Evolutionary conservation across 1,140 invertebrate species (phyloP).

Genomic region (Drosophila punjabiensis): DNA sequence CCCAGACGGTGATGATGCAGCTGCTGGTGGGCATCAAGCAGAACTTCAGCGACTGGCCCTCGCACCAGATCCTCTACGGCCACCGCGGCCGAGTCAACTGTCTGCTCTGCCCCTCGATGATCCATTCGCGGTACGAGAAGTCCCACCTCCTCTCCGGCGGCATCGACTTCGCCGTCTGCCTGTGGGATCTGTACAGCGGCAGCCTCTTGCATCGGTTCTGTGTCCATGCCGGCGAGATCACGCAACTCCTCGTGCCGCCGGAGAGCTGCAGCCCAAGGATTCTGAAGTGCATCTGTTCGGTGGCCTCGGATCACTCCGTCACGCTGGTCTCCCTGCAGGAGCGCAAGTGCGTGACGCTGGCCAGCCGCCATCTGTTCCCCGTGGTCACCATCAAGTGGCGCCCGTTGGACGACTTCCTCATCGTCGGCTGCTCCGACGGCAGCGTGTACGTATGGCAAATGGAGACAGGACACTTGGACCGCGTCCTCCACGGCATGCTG

Average conservation of each 20-base stretch:
- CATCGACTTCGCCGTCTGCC: slow-evolving; percentile 98
- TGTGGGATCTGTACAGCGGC: slow-evolving; percentile 98
- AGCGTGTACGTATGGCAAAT: slow-evolving; percentile 99
- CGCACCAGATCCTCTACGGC: slow-evolving; percentile 94
- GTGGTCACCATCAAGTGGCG: slow-evolving; percentile 98
- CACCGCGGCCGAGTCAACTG: slow-evolving; percentile 98
- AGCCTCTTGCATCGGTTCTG: slow-evolving; percentile 97
- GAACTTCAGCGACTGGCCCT: slow-evolving; percentile 95
- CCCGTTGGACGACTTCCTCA: slow-evolving; percentile 98
- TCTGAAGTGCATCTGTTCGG: slow-evolving; percentile 97
- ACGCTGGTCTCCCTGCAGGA: slow-evolving; percentile 97
- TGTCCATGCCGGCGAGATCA: slow-evolving; percentile 97
- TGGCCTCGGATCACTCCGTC: slow-evolving; percentile 98
- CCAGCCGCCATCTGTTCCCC: slow-evolving; percentile 98
- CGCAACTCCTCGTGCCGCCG: slow-evolving; percentile 96
- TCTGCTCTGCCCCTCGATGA: slow-evolving; percentile 97
- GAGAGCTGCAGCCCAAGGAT: slow-evolving; percentile 96
- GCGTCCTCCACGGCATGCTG: slow-evolving; percentile 96
- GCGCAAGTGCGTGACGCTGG: slow-evolving; percentile 97
- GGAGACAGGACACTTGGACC: slow-evolving; percentile 99
- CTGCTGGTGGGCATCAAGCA: slow-evolving; percentile 96
- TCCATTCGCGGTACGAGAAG: slow-evolving; percentile 96
- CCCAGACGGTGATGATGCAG: slow-evolving; percentile 97
- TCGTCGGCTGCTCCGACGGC: slow-evolving; percentile 98
- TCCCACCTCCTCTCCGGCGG: slow-evolving; percentile 97